Conservation (phyloP, 2,888 invertebrate genomes). For the Autographa gamma region DNA sequence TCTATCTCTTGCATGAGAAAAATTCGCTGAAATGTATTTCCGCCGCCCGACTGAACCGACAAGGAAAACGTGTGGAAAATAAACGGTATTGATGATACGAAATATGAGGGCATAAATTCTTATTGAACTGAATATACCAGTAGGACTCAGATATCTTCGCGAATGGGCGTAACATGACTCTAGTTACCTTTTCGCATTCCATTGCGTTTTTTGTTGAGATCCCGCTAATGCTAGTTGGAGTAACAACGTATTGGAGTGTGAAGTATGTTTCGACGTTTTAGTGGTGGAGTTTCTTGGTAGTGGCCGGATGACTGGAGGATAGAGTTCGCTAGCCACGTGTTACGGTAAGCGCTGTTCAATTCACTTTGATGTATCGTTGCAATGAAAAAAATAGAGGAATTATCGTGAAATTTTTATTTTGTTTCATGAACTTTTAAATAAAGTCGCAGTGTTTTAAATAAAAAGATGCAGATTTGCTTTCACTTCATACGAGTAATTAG, state of each 20-base stretch:
- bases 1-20: conserved; percentile 58
- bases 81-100: conserved; percentile 73
- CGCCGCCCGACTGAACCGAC: conserved; percentile 64
- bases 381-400: conserved; percentile 42
- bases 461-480: neutral
- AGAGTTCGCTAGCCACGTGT: conserved; percentile 42
- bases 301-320: conserved; percentile 17
- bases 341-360: conserved; percentile 47
- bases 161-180: conserved; percentile 50
- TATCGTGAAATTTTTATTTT: conserved; percentile 27
- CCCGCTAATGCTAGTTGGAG: conserved; percentile 31
- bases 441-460: neutral
- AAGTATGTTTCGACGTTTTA: conserved; percentile 27
- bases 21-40: conserved; percentile 60
- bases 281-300: conserved; percentile 22
- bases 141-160: conserved; percentile 50
- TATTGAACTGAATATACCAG: conserved; percentile 61
- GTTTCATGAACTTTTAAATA: neutral
- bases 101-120: conserved; percentile 71
- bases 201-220: conserved; percentile 54
- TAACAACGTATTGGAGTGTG: conserved; percentile 46
- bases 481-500: neutral
- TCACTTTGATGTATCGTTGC: conserved; percentile 44
- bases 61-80: conserved; percentile 68
- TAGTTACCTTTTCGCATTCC: conserved; percentile 53